Conservation (phyloP, 2,888 invertebrate genomes). For the Neria commutata region DNA sequence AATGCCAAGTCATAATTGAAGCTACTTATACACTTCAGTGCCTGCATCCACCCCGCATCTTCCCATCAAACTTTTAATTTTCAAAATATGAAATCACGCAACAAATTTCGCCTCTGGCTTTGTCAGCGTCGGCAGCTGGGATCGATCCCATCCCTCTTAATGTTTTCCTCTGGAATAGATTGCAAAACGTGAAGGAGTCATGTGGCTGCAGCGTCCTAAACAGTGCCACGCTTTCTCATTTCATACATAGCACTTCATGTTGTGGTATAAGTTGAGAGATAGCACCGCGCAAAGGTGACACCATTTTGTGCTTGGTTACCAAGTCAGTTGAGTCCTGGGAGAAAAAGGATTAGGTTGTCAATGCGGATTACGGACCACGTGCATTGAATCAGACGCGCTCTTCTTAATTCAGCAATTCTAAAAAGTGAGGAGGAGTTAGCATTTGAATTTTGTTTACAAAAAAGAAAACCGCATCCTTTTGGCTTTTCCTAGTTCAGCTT, state of each 20-base stretch:
- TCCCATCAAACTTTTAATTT: too few relatives aligned
- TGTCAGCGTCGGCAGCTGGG: background rate
- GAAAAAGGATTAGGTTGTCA: conserved; percentile 20
- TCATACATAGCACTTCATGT: conserved; percentile 7
- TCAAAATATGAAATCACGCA: too few relatives aligned
- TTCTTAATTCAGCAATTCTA: background rate
- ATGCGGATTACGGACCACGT: conserved; percentile 23
- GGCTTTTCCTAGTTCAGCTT: background rate
- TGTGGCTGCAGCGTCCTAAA: conserved; percentile 7
- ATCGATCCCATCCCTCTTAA: background rate
- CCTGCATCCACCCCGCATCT: too few relatives aligned
- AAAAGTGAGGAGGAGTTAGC: background rate
- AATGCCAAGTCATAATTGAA: too few relatives aligned
- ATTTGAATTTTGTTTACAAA: background rate
- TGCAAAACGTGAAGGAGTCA: conserved; percentile 3
- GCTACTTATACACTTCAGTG: too few relatives aligned
- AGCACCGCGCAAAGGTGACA: background rate
- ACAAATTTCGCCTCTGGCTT: too few relatives aligned
- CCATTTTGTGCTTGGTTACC: background rate
- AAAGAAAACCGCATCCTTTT: background rate
- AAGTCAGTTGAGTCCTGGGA: background rate
- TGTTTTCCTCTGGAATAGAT: background rate
- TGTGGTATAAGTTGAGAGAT: conserved; percentile 8
- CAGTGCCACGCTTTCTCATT: background rate
- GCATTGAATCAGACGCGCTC: background rate